Conservation (phyloP, 2,797 vertebrate species). For the Chelonia mydas region DNA sequence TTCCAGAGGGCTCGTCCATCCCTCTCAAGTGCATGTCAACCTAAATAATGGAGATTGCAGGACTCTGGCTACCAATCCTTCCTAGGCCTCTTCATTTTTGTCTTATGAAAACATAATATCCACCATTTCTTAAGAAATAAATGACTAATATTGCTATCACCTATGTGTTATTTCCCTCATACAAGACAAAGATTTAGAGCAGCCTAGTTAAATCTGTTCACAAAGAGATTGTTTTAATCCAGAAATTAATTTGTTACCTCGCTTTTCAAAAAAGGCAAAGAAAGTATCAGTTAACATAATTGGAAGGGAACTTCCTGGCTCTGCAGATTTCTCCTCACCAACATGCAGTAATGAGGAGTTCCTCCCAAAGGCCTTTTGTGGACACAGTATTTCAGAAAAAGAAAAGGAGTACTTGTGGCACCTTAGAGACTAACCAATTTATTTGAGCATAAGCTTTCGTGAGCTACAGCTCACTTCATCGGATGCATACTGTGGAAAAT, state of each 20-base stretch:
- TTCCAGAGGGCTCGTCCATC: neutral
- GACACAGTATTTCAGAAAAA: neutral
- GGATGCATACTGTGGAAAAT: too few relatives aligned
- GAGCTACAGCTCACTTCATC: too few relatives aligned
- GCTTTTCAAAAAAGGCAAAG: neutral
- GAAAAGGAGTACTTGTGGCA: too few relatives aligned
- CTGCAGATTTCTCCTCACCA: neutral
- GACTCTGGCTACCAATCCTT: conserved; percentile 41
- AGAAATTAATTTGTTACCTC: conserved; percentile 40
- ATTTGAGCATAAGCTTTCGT: too few relatives aligned
- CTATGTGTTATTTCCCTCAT: conserved; percentile 52
- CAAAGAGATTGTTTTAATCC: conserved; percentile 54
- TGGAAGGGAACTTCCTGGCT: neutral
- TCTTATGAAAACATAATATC: conserved; percentile 47
- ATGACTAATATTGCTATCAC: conserved; percentile 60
- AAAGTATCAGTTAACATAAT: neutral
- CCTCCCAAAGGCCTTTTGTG: neutral
- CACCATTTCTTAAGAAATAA: conserved; percentile 43
- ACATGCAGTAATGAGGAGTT: neutral
- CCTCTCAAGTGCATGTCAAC: neutral
- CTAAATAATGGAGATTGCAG: neutral
- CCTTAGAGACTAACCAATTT: too few relatives aligned
- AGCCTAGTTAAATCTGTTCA: conserved; percentile 64
- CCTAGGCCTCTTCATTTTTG: conserved; percentile 40
- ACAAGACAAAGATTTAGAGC: conserved; percentile 54